Evolutionary conservation across 2,113 vertebrate genomes (phyloP), one percentile per base, ranked within the genome.

Genomic region (Cebidichthys violaceus): DNA sequence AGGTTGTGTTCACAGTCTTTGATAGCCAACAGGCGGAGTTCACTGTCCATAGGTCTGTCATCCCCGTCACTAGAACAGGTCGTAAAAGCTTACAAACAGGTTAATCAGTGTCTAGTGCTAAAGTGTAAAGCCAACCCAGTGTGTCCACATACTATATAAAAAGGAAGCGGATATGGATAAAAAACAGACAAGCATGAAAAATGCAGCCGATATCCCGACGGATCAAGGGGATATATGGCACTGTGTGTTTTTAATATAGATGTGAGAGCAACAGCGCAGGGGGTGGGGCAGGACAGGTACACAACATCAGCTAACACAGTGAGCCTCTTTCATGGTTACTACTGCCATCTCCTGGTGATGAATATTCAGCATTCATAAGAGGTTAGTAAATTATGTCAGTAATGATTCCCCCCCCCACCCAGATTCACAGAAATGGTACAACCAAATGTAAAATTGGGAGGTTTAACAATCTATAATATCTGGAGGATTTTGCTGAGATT

Each of bases 271-370:
- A 20, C 27, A 39, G 59, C 2, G 27, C 74, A 82, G 60, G 75
- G 69, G 84, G 66, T 37, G 75, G 61, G 45, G 70, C 22, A 60
- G 67, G 37, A 60, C 59, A 73, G 76, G 83, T 75, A 77, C n/a
- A 79, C 41, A 83, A 43, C 64, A 79, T 50, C 57, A 61, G 47
- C 45, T 27, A 24, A 54, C 43, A 55, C 24, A 31, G 37, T 13
- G 24, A 77, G 14, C 27, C 50, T 39, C 85, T 90, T 87, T 73
- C 69, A 79, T 84, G 88, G 91, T 45, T 75, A 75, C 81, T 86
- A 81, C 87, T 92, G 93, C 89, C 90, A 90, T 90, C 93, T 94
- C 35, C 88, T 92, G 92, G 93, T 79, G 15, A 80, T 29, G 62
- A 2, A 75, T 43, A 75, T 70, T 31, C n/a, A 55, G 15, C 39